Percentiles rank a stretch among this genome's conserved stretches.
Conservation (phyloP, 2,113 vertebrate species). For the Leptodactylus fuscus region DNA sequence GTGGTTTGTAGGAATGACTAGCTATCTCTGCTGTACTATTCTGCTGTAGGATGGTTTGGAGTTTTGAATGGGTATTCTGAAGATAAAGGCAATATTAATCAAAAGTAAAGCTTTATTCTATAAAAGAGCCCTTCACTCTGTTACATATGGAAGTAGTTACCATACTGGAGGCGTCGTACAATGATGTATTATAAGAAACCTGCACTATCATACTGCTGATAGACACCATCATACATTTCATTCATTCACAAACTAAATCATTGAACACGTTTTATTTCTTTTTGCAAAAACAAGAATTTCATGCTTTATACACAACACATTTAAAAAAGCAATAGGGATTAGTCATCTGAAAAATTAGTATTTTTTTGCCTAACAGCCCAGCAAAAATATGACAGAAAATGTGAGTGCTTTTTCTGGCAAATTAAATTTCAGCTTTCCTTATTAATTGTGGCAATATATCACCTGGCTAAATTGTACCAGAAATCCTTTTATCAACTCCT, state of each 20-base stretch:
- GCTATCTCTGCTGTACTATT: no score
- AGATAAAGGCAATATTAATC: no score
- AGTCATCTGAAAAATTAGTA: conserved; percentile 53
- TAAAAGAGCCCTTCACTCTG: not conserved
- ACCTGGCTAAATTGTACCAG: conserved; percentile 45
- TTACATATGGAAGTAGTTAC: not conserved
- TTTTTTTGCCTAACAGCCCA: conserved; percentile 51
- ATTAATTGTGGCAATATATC: conserved; percentile 55
- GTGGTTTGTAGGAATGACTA: no score
- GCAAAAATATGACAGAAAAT: conserved; percentile 49
- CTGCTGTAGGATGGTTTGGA: no score
- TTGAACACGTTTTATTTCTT: not conserved
- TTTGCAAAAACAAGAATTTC: conserved; percentile 30
- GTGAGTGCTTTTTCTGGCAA: conserved; percentile 48
- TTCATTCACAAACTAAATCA: not conserved
- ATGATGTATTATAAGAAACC: not conserved
- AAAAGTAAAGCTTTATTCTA: not conserved
- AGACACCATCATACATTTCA: not conserved
- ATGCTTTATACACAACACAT: conserved; percentile 40
- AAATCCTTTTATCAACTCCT: conserved; percentile 51
- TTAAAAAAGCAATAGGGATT: conserved; percentile 32
- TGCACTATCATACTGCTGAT: not conserved
- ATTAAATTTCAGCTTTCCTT: conserved; percentile 47
- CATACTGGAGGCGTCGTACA: not conserved
- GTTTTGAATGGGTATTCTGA: no score